Base-by-base conservation (phyloP, 2,888 invertebrate genomes). In the Pegoplata infirma region DNA sequence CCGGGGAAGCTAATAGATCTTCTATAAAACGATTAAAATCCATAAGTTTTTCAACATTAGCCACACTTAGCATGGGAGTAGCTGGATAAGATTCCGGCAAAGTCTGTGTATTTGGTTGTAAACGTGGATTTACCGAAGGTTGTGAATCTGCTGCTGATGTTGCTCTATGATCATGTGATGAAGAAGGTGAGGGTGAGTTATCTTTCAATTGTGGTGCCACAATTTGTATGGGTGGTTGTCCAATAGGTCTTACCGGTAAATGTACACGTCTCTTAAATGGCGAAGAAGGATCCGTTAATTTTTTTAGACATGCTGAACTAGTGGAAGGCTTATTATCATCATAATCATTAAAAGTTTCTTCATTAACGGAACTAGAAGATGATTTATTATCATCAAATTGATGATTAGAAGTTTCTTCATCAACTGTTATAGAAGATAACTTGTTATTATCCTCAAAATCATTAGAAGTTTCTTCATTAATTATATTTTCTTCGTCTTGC, bases 11-110 rank as follows among this genome's bases (percentile, higher is more conserved):
- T 10, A 76, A 19, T 0, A 76, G 76, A 40, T 76, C 66, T 67
- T 76, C 71, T 16, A 69, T 76, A 36, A 76, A 76, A 1, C 71
- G 66, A 49, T 76, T 71, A 16, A 76, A 55, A 5, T 76, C 59
- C 59, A 76, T 72, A 49, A 76, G 55, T 56, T 72, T 76, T 25
- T 71, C 71, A 3, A 71, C 66, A 66, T 76, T 71, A 8, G 76
- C 76, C 4, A 72, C 71, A 61, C 71, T 71, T 17, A 71, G n/a
- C 71, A 76, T 71, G 6, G 64, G 76, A n/a, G 71, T 71, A 8
- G 71, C 66, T 4, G 71, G 66, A 36, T 66, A 76, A 1, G 71
- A 76, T 47, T 71, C 76, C 7, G 66, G 64, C 8, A 66, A 47
- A 6, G 59, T n/a, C 46, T 59, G 64, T 1, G 36, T 25, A 46